Conservation (phyloP, 35 echinoderm and acorn worm species). For the Ptychodera flava region DNA sequence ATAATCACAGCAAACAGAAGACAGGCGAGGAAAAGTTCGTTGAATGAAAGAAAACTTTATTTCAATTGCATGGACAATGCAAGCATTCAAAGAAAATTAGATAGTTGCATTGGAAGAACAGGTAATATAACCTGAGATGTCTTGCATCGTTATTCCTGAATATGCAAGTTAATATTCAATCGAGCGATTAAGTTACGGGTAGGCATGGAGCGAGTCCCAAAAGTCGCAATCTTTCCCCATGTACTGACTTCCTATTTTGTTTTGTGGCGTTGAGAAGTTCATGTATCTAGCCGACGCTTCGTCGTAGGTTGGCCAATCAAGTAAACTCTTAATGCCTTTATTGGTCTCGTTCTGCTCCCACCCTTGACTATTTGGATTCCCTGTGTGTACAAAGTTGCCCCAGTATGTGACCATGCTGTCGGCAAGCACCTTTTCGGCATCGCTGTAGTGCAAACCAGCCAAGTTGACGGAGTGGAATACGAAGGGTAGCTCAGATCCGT, state of each 20-base stretch:
- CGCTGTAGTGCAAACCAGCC: not conserved
- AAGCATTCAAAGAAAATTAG: no score
- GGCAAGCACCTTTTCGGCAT: conserved; percentile 24
- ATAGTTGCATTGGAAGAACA: no score
- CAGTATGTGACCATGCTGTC: conserved; percentile 27
- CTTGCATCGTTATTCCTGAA: no score
- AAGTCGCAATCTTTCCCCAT: not conserved
- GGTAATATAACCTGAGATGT: no score
- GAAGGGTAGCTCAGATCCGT: conserved; percentile 44
- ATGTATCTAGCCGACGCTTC: not conserved
- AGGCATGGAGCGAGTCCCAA: not conserved
- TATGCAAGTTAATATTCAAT: no score
- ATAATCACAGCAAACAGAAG: no score
- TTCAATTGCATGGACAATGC: no score
- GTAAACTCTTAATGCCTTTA: not conserved
- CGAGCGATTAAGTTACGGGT: not conserved
- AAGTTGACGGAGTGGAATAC: conserved; percentile 28
- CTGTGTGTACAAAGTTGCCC: conserved; percentile 42
- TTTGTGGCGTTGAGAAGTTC: not conserved
- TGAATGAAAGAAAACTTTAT: no score
- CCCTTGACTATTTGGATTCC: conserved; percentile 32
- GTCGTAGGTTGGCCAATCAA: not conserved
- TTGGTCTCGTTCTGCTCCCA: not conserved
- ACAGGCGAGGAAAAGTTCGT: no score
- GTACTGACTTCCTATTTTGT: not conserved